Base-by-base conservation (phyloP, 2,888 invertebrate species). In the Drosophila meridionalis region DNA sequence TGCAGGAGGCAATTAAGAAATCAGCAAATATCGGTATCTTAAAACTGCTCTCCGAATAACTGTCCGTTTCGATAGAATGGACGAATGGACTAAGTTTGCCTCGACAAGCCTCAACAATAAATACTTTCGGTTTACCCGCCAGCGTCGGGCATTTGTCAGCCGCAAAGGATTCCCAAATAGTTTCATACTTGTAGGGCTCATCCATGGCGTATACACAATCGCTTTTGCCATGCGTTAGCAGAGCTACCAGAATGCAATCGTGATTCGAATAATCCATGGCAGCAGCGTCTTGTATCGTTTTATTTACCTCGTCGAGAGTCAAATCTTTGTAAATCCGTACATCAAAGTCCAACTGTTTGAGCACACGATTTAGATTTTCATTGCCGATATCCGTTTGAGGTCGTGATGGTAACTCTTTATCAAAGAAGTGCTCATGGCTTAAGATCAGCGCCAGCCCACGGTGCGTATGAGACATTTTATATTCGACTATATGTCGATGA, bases 21-120 rank as follows among this genome's bases (percentile, higher is more conserved):
- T 99, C 99, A 0, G 98, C 98, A 93, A 97, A 97, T n/a, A 95
- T 94, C 5, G 98, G 98, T 87, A 99, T 97, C 90, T 96, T 96
- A 90, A 97, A 97, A 28, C 95, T 95, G 73, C 95, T 94, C 0
- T 71, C 67, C 11, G 80, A 77, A 50, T 82, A 83, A 14, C 96
- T 96, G 93, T 97, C 97, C 14, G 97, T 96, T 92, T 96, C 96
- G 67, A 4, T 53, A 4, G 47, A 28, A 3, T 14, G 0, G 4
- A 6, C 7, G 12, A 7, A 7, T 65, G 94, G 94, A 94, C 97
- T 93, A 91, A 95, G 95, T 90, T 8, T 12, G n/a, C 98, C 98
- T 92, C 97, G 98, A 86, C 98, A 98, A 61, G 98, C 98, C 95
- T 98, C 96, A 74, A 96, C 95, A 80, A 96, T 96, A 91, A 96